Percentiles rank a stretch among this genome's conserved stretches.
phyloP scores from a whole-genome alignment of 2,888 invertebrate genomes.

The Luperina nickerlii region DNA sequence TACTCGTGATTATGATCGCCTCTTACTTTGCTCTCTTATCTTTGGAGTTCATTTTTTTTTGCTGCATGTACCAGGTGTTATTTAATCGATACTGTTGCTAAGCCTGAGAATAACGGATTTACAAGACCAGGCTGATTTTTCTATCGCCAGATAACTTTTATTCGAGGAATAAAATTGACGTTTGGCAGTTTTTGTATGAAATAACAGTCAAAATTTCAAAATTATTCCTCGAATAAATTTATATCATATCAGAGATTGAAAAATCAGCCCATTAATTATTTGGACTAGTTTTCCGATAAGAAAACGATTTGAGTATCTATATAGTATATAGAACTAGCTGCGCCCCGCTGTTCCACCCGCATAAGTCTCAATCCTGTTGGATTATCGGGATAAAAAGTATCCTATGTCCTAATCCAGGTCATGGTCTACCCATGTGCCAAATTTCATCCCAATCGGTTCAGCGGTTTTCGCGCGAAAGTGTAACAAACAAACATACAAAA shows the following conservation, averaged over 20 bases:
- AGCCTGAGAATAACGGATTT: constrained; percentile 27
- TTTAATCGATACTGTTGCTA: constrained; percentile 50
- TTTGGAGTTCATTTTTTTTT: constrained; percentile 63
- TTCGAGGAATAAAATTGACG: no score
- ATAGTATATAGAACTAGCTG: no score
- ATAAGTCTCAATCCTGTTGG: background rate
- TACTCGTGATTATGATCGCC: constrained; percentile 74
- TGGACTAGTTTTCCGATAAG: background rate
- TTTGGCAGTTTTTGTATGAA: no score
- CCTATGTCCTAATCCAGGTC: background rate
- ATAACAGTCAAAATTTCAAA: no score
- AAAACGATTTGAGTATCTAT: no score
- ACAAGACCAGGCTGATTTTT: background rate
- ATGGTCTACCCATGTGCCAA: background rate
- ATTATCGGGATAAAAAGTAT: background rate
- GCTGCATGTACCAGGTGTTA: constrained; percentile 29
- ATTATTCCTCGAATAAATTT: no score
- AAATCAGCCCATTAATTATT: background rate
- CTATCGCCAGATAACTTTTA: no score
- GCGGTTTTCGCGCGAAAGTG: background rate
- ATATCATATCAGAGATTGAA: no score
- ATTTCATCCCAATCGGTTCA: background rate
- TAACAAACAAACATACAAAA: background rate
- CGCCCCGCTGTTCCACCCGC: background rate
- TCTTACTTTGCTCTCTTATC: constrained; percentile 68